Percentiles rank a stretch among this genome's conserved stretches.
phyloP scores from a whole-genome alignment of 2,888 invertebrate species.

The Leuctra nigra region DNA sequence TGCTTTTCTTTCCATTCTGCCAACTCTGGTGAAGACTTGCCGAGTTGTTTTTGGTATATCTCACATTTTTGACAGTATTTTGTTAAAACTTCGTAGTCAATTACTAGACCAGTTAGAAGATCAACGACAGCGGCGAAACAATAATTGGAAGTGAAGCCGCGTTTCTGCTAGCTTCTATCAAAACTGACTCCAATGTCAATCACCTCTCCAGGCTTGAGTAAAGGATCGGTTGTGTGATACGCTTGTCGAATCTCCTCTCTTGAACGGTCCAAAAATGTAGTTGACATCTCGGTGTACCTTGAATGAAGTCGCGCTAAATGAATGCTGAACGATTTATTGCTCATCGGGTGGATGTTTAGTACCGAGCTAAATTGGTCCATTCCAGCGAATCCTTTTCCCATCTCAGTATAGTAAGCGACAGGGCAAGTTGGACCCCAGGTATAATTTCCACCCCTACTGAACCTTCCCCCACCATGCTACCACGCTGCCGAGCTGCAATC shows the following conservation, averaged over 20 bases:
- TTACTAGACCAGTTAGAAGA: slow-evolving; percentile 24
- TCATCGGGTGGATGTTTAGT: neutral
- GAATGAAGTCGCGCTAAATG: neutral
- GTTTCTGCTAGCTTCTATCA: slow-evolving; percentile 29
- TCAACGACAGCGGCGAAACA: slow-evolving; percentile 28
- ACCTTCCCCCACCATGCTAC: no score
- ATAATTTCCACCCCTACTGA: no score
- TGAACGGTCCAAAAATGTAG: neutral
- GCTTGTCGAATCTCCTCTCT: neutral
- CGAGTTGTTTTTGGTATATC: slow-evolving; percentile 22
- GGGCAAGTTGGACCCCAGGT: no score
- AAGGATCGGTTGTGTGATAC: neutral
- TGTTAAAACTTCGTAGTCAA: slow-evolving; percentile 27
- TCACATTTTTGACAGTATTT: slow-evolving; percentile 29
- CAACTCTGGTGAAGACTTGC: slow-evolving; percentile 25
- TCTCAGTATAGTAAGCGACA: no score
- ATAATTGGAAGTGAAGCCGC: slow-evolving; percentile 29
- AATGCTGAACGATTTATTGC: neutral
- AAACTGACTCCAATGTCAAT: neutral
- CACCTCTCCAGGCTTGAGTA: neutral
- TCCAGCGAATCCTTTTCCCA: neutral
- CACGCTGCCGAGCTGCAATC: no score
- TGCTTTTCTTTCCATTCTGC: slow-evolving; percentile 28
- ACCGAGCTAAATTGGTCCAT: neutral
- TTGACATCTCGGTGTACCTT: neutral